Percentiles rank a stretch among this genome's conserved stretches.
Conservation (phyloP, 2,797 vertebrate genomes). For the Chelmon rostratus region DNA sequence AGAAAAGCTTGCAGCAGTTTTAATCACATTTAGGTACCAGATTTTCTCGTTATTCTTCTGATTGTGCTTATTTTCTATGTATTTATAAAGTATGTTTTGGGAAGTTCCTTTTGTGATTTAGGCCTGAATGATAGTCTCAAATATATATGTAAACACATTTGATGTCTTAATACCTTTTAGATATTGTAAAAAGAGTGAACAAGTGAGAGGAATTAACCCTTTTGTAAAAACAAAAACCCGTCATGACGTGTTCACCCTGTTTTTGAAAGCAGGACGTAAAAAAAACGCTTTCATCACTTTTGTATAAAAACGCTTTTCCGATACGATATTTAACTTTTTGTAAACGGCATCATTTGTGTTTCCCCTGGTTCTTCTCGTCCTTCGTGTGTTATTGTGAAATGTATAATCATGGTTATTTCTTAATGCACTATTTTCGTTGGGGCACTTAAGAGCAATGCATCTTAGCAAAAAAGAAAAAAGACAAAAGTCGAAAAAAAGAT, state of each 20-base stretch:
- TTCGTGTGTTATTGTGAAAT: constrained; percentile 87
- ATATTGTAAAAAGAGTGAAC: constrained; percentile 87
- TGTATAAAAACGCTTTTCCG: constrained; percentile 86
- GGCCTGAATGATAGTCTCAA: constrained; percentile 86
- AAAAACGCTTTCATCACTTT: constrained; percentile 81
- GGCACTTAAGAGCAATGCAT: constrained; percentile 84
- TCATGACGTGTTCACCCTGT: constrained; percentile 67
- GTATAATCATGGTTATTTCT: constrained; percentile 87
- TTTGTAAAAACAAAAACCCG: constrained; percentile 80
- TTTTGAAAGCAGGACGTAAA: constrained; percentile 79
- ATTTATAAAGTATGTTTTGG: constrained; percentile 86
- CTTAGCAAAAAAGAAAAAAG: constrained; percentile 77
- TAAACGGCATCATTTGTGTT: constrained; percentile 83
- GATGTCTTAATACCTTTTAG: constrained; percentile 90
- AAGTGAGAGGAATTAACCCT: constrained; percentile 77
- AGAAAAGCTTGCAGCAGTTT: constrained; percentile 82
- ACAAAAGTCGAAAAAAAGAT: constrained; percentile 53
- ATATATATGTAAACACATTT: constrained; percentile 86
- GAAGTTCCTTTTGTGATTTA: constrained; percentile 85
- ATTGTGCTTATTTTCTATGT: constrained; percentile 87
- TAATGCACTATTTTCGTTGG: constrained; percentile 87
- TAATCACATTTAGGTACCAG: constrained; percentile 82
- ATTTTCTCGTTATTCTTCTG: constrained; percentile 78
- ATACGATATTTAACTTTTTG: constrained; percentile 88
- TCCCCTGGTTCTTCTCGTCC: constrained; percentile 80